These are phyloP conservation scores for Myodes glareolus DNA, from an alignment of 2,113 vertebrate species.

Conservation along the genomic window DNA sequence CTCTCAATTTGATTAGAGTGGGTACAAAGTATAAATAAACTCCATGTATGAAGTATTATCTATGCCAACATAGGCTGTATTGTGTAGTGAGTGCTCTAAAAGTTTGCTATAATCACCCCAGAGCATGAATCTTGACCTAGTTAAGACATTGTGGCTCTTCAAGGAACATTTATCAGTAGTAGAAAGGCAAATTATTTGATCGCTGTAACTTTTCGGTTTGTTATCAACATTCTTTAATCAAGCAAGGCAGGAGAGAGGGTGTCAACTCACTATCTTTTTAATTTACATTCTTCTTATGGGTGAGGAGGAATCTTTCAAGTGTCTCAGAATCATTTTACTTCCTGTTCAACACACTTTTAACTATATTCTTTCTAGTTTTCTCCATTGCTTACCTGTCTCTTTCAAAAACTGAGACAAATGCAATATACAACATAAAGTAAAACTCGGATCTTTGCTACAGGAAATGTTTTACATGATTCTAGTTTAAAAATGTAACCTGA, in stretches of 20 bases:
- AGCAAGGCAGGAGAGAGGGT: neutral
- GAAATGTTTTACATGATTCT: constrained; percentile 38
- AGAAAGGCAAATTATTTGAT: neutral
- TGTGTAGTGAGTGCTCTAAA: neutral
- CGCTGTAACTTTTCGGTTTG: neutral
- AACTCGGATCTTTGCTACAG: neutral
- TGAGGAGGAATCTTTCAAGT: neutral
- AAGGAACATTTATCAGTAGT: neutral
- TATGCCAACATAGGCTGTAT: neutral
- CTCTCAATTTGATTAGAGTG: neutral
- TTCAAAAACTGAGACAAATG: constrained; percentile 12
- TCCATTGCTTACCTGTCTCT: neutral
- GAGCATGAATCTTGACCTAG: neutral
- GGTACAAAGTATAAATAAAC: neutral
- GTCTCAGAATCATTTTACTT: constrained; percentile 49
- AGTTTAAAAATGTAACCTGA: constrained; percentile 38
- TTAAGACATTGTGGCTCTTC: neutral
- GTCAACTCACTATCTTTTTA: neutral
- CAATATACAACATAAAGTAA: constrained; percentile 4
- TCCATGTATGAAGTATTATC: neutral
- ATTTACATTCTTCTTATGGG: constrained; percentile 1
- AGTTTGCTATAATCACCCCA: neutral
- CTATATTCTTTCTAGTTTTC: neutral
- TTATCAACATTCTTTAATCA: constrained; percentile 23
- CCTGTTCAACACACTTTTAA: neutral